Evolutionary conservation across 2,888 invertebrate genomes (phyloP), one percentile per base, ranked within the genome.

Genomic region (Lydus trimaculatus): DNA sequence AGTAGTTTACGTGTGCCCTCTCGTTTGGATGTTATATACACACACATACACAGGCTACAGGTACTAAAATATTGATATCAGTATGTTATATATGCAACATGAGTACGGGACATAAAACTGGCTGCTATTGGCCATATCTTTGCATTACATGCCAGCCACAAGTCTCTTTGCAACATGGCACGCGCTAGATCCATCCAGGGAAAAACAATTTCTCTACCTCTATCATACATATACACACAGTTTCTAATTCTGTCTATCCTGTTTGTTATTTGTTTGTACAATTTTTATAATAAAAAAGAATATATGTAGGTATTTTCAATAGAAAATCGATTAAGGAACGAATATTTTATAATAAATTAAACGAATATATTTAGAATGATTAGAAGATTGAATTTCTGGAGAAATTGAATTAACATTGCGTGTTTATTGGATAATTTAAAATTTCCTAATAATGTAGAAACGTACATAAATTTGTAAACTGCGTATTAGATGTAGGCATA

Each of bases 91-190:
- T 85, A 85, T 85, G 85, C 85, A 84, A 84, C 85, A 85, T 84
- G 84, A 84, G 85, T 85, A 84, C 81, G 79, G 84, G 84, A 83
- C 84, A 85, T 85, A 85, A 85, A 85, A 85, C 85, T 83, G 82
- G 82, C 83, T 81, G 82, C 83, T 84, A 85, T 85, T 84, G 84
- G 85, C 85, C 85, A 85, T 85, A 85, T 85, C 85, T 85, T 85
- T 85, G 83, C 84, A 84, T 85, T 85, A 85, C 84, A 79, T 75
- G 73, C 74, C 75, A 72, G 56, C 67, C 67, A 64, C 67, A 70
- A 67, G 70, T 70, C 70, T 70, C 70, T 64, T 67, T 60, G 66
- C 78, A 79, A 75, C 78, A 78, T 77, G 81, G 82, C 81, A 79
- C 78, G 79, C 82, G 80, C 80, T 76, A 74, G 79, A 80, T 82